These are phyloP conservation scores for Aricia artaxerxes DNA, from an alignment of 2,888 invertebrate genomes.

Conservation along the genomic window DNA sequence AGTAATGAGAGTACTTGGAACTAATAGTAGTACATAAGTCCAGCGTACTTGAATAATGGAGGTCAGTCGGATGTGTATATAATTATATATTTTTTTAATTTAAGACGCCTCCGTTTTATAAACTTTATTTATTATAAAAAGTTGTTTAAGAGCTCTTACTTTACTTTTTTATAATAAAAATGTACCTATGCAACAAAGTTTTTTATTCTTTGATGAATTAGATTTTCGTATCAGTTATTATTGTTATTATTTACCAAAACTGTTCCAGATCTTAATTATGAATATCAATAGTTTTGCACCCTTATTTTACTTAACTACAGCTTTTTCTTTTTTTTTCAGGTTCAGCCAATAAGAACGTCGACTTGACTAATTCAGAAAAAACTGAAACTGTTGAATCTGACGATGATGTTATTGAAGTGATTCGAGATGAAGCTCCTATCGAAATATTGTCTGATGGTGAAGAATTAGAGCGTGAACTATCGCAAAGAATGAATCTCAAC, in stretches of 20 bases:
- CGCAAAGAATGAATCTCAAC: conserved; percentile 41
- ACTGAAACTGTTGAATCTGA: conserved; percentile 56
- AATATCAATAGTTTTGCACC: background rate
- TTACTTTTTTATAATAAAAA: background rate
- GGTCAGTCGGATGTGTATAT: too few species aligned
- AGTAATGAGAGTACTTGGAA: too few species aligned
- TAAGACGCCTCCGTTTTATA: background rate
- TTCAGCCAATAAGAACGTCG: conserved; percentile 30
- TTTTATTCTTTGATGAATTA: background rate
- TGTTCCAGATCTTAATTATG: background rate
- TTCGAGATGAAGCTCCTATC: conserved; percentile 71
- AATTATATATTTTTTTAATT: background rate
- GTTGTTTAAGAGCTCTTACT: background rate
- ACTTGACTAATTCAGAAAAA: conserved; percentile 20
- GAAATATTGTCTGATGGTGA: conserved; percentile 72
- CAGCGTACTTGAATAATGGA: too few species aligned
- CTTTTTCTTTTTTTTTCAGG: conserved; percentile 25
- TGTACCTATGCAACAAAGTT: background rate
- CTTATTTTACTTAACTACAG: background rate
- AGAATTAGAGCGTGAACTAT: conserved; percentile 57
- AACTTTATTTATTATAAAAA: background rate
- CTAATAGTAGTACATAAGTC: too few species aligned
- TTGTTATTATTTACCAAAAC: background rate
- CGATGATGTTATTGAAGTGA: conserved; percentile 73
- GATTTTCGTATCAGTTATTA: background rate